A percentile compares a stretch with the other conserved stretches of the same genome.
Evolutionary conservation across 1,140 invertebrate species (phyloP).

Genomic region (Euwallacea fornicatus): DNA sequence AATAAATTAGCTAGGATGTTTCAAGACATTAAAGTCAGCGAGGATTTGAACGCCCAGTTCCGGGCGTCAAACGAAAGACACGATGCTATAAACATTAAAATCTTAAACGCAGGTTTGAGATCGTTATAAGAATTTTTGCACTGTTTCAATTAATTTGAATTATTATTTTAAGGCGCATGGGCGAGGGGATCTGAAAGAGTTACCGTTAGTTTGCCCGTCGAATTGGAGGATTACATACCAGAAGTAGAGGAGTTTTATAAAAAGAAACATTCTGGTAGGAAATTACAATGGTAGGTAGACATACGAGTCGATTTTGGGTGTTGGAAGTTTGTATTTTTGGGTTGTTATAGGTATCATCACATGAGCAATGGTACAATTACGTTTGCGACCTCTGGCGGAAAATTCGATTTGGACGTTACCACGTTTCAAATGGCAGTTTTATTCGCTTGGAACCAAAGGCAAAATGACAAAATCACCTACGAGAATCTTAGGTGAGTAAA

Average conservation of each 20-base stretch:
- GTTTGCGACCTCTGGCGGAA: constrained; percentile 89
- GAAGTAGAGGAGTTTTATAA: constrained; percentile 95
- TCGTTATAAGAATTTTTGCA: background rate
- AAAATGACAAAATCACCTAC: constrained; percentile 87
- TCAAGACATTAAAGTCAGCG: constrained; percentile 98
- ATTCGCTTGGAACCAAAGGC: constrained; percentile 97
- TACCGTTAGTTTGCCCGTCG: constrained; percentile 92
- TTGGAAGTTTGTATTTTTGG: constrained; percentile 1
- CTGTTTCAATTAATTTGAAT: background rate
- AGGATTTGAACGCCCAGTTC: constrained; percentile 89
- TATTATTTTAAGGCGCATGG: constrained; percentile 74
- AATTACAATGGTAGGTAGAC: constrained; percentile 82
- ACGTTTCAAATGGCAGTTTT: constrained; percentile 99
- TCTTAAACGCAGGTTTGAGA: constrained; percentile 82
- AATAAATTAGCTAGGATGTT: constrained; percentile 97
- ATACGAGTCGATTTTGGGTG: background rate
- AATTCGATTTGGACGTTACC: constrained; percentile 97
- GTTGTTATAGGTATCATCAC: constrained; percentile 77
- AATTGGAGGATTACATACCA: constrained; percentile 97
- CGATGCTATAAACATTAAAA: constrained; percentile 85
- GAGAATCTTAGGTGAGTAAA: constrained; percentile 72
- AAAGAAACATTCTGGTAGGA: constrained; percentile 97
- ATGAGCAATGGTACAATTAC: constrained; percentile 99
- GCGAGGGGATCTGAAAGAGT: constrained; percentile 90
- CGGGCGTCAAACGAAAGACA: constrained; percentile 65